Base-by-base conservation (phyloP, 2,888 invertebrate genomes). In the Dryomyza anilis region DNA sequence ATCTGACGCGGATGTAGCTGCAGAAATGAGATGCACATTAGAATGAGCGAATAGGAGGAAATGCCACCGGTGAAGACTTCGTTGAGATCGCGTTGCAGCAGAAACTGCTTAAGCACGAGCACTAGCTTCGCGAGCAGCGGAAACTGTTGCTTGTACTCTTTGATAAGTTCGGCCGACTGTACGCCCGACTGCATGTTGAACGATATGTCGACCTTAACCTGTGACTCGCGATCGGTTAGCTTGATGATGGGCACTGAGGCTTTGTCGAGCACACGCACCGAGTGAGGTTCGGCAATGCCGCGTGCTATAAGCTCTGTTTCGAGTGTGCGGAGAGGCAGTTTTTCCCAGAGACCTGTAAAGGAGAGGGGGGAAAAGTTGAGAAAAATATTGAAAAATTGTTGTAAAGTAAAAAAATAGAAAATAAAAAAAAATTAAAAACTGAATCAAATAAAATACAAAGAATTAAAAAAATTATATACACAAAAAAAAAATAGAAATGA, bases 131-230 rank as follows among this genome's bases (percentile, higher is more conserved):
- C 91, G 74, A 99, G 87, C 70, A 93, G 92, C 25, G 97, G 97
- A 85, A 91, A 98, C 75, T 89, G 89, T 67, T 89, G 88, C 83
- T 96, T 93, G 81, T 91, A 97, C 75, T 92, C 90, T 84, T 94
- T 95, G 74, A 98, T 98, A 70, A 98, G 89, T 84, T 96, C 94
- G 10, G 97, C 98, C 74, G 97, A 97, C 85, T 94, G 93, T 50
- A 98, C 95, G 66, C 98, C 98, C 84, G 96, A 97, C 83, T 91
- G 93, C 93, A 98, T 98, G 85, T 99, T 99, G 87, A 99, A 99
- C 78, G 98, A 97, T 82, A 99, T 98, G 86, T 99, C 99, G 78
- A 96, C 96, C 87, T 94, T 94, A 66, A 99, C 93, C 71, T 73
- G 91, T 85, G 83, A 85, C 80, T 89, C 88, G 69, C 88, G 88